Evolutionary conservation across 1,140 invertebrate genomes (phyloP).

Genomic region (Eriocheir sinensis): DNA sequence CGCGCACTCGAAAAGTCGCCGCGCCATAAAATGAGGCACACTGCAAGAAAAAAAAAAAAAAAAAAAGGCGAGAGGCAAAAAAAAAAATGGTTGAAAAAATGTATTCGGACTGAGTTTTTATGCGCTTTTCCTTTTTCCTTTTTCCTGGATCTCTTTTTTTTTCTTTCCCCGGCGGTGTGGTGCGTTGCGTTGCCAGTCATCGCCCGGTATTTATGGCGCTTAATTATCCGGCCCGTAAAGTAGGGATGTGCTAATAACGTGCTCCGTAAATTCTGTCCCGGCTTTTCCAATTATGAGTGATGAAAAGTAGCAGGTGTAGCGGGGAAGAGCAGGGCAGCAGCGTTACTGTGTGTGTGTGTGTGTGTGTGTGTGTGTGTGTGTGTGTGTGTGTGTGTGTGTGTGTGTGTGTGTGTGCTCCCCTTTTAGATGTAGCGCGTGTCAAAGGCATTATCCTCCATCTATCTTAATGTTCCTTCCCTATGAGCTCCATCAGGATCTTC

Average conservation of each 20-base stretch:
- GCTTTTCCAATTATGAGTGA: slow-evolving; percentile 25
- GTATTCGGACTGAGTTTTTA: too few species aligned
- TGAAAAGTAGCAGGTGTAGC: too few species aligned
- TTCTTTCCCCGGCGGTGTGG: background rate
- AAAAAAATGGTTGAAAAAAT: too few species aligned
- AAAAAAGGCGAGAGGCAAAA: too few species aligned
- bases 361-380: too few species aligned
- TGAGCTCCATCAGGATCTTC: background rate
- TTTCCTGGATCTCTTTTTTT: too few species aligned
- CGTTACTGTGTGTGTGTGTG: too few species aligned
- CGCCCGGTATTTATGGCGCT: background rate
- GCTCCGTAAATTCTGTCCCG: background rate
- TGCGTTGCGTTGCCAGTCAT: too few species aligned
- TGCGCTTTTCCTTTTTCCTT: too few species aligned
- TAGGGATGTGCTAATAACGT: background rate
- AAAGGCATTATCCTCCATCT: background rate
- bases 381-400: too few species aligned
- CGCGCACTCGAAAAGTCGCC: background rate
- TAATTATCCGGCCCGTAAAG: background rate
- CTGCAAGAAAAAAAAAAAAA: background rate
- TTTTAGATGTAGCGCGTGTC: background rate
- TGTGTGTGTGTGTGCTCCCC: too few species aligned
- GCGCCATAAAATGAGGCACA: background rate
- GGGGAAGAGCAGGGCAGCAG: too few species aligned
- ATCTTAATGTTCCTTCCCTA: background rate